Conservation (phyloP, 2,888 invertebrate species). For the Oscheius sp. region DNA sequence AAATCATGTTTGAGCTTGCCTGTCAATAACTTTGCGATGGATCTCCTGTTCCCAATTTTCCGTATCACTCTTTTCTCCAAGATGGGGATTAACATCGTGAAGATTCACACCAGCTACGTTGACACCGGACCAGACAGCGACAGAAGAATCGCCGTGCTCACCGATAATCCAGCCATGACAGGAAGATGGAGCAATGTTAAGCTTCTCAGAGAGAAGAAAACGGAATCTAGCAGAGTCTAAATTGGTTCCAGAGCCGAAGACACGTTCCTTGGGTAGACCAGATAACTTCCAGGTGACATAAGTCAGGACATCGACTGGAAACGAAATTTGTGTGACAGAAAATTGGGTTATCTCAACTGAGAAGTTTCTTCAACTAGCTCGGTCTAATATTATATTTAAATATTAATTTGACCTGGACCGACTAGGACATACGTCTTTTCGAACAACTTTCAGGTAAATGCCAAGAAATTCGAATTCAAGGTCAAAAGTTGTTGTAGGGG, state of each 20-base stretch:
- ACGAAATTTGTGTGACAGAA: too few relatives aligned
- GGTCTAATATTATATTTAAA: too few relatives aligned
- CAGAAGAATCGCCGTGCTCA: conserved; percentile 90
- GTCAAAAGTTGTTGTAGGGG: too few relatives aligned
- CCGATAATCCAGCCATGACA: conserved; percentile 93
- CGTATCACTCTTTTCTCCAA: conserved; percentile 79
- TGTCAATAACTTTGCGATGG: conserved; percentile 84
- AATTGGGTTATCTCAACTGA: too few relatives aligned
- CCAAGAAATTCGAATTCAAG: too few relatives aligned
- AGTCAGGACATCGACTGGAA: conserved; percentile 84
- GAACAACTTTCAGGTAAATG: too few relatives aligned
- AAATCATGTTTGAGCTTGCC: conserved; percentile 66
- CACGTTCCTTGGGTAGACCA: conserved; percentile 85
- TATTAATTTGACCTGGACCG: too few relatives aligned
- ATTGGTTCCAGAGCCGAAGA: conserved; percentile 91
- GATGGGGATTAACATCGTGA: conserved; percentile 79
- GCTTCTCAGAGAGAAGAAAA: conserved; percentile 82
- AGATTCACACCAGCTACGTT: conserved; percentile 84
- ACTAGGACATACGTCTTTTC: too few relatives aligned
- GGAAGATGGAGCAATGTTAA: conserved; percentile 83
- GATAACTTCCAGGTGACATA: conserved; percentile 94
- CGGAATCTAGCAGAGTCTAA: conserved; percentile 90
- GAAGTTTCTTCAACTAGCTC: too few relatives aligned
- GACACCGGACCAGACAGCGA: conserved; percentile 91
- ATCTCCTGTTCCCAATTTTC: conserved; percentile 82